Percentiles rank a stretch among this genome's conserved stretches.
Conservation (phyloP, 2,113 vertebrate species). For the Cariama cristata region DNA sequence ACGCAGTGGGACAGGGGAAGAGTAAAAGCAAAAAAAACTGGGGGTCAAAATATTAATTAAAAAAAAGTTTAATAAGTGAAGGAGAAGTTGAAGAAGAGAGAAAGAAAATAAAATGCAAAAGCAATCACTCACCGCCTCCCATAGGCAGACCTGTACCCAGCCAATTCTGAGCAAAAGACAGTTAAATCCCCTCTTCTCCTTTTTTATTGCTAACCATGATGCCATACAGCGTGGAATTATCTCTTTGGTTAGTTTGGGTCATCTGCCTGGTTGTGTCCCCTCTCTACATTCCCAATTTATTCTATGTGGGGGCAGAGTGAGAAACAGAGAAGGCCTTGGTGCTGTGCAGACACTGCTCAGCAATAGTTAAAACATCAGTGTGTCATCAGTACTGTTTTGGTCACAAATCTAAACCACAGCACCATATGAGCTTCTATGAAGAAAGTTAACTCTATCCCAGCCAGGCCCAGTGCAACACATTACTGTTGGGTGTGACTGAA, state of each 20-base stretch:
- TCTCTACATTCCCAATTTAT: background rate
- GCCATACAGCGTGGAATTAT: too few species aligned
- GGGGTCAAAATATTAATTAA: background rate
- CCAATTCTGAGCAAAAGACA: background rate
- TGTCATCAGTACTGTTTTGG: background rate
- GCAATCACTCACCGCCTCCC: background rate
- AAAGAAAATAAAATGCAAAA: background rate
- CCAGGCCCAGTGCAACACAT: fast-evolving
- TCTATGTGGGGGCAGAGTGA: fast-evolving
- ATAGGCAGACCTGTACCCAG: background rate
- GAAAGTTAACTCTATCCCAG: background rate
- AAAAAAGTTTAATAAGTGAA: background rate
- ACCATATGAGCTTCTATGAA: background rate
- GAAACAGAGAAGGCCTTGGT: background rate
- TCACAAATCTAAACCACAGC: background rate
- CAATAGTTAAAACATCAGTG: background rate
- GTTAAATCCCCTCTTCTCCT: background rate
- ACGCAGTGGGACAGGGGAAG: fast-evolving
- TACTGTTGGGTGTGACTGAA: background rate
- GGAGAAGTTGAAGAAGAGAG: background rate
- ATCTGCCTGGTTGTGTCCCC: background rate
- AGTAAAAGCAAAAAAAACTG: background rate
- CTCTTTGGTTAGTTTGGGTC: background rate
- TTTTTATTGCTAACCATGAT: background rate
- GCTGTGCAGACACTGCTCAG: background rate